A percentile compares a stretch with the other conserved stretches of the same genome.
Evolutionary conservation across 2,888 invertebrate species (phyloP).

Genomic region (Callinectes sapidus): DNA sequence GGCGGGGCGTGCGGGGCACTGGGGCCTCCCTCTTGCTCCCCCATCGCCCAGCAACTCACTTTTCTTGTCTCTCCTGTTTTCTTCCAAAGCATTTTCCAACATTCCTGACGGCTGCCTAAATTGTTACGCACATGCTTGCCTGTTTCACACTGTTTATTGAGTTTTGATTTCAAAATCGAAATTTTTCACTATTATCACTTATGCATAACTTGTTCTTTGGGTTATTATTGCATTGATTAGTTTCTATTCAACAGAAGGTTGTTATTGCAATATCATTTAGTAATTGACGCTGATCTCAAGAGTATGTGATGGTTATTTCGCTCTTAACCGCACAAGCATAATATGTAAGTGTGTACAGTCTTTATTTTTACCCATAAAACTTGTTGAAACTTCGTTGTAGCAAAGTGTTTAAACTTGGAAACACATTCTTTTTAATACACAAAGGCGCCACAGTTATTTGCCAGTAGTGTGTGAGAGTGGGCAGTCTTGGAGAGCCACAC

Average conservation of each 20-base stretch:
- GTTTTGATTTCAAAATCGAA: neutral
- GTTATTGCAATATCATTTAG: neutral
- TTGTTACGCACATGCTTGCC: neutral
- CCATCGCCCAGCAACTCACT: neutral
- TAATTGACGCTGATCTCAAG: neutral
- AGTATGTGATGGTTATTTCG: neutral
- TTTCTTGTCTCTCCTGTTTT: constrained; percentile 23
- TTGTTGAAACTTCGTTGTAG: neutral
- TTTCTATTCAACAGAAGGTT: neutral
- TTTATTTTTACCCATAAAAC: neutral
- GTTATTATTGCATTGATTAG: neutral
- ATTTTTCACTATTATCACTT: neutral
- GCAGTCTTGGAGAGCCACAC: neutral
- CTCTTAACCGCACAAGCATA: neutral
- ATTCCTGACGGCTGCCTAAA: constrained; percentile 16
- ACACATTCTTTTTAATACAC: neutral
- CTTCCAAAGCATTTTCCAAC: constrained; percentile 1
- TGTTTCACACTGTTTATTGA: neutral
- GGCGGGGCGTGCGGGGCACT: neutral
- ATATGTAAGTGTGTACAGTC: neutral
- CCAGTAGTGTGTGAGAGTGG: neutral
- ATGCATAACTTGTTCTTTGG: neutral
- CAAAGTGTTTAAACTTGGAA: neutral
- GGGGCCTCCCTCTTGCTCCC: neutral
- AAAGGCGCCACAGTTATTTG: neutral